Conservation (phyloP, 2,888 invertebrate genomes). For the Schizotus pectinicornis region DNA sequence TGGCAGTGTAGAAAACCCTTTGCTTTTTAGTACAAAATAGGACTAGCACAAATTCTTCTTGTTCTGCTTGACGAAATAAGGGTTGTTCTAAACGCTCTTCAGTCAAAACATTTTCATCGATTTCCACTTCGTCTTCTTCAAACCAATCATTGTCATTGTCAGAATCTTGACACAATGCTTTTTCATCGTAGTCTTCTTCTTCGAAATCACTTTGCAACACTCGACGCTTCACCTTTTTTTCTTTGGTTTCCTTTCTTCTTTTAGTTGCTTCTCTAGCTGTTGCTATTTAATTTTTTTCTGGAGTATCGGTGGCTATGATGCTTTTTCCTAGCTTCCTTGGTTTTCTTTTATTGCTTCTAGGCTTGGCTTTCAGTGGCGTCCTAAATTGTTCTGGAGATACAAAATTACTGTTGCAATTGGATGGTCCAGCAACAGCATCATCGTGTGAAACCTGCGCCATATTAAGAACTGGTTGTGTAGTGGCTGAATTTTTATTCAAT, state of each 20-base stretch:
- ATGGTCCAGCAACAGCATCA: neutral
- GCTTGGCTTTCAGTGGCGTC: slow-evolving; percentile 7
- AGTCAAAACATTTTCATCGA: neutral
- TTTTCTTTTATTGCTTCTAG: slow-evolving; percentile 12
- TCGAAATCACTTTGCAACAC: slow-evolving; percentile 14
- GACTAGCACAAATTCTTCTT: neutral
- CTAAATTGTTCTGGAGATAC: slow-evolving; percentile 11
- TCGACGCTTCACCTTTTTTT: neutral
- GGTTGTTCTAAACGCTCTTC: neutral
- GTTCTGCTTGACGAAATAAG: neutral
- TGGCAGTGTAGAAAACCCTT: neutral
- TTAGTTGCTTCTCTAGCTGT: slow-evolving; percentile 13
- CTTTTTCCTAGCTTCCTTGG: slow-evolving; percentile 25
- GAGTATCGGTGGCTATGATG: slow-evolving; percentile 31
- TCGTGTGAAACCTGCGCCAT: too few species aligned
- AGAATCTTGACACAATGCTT: neutral
- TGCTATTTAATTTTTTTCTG: slow-evolving; percentile 22
- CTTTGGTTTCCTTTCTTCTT: slow-evolving; percentile 10
- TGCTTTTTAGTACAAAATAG: slow-evolving; percentile 9
- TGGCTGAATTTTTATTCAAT: neutral
- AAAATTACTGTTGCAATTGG: neutral
- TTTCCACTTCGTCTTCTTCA: neutral
- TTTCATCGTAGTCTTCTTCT: slow-evolving; percentile 1
- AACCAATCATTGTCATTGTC: neutral
- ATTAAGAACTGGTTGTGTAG: neutral